These are phyloP conservation scores for Falco berigora DNA, from an alignment of 2,797 vertebrate species.

Conservation along the genomic window DNA sequence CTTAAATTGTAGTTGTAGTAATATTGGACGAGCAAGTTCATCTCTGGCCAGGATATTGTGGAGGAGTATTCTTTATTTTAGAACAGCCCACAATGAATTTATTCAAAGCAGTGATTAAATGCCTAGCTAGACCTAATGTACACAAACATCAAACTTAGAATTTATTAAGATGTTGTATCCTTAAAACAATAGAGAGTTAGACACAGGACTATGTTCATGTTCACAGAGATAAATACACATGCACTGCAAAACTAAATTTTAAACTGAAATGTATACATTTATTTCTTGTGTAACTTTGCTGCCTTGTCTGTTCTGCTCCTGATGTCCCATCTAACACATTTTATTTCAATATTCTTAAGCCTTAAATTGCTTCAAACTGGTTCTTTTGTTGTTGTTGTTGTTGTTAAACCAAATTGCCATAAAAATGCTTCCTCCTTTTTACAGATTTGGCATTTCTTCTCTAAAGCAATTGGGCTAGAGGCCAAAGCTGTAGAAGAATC, in stretches of 20 bases:
- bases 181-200: not conserved
- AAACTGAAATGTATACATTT: not conserved
- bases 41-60: not conserved
- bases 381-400: not conserved
- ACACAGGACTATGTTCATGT: not conserved
- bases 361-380: not conserved
- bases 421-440: constrained; percentile 8
- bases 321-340: not conserved
- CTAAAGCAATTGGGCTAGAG: constrained; percentile 30
- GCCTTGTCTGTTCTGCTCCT: not conserved
- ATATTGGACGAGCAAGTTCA: not conserved
- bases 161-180: not conserved
- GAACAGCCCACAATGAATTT: not conserved
- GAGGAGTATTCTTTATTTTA: not conserved
- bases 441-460: constrained; percentile 31
- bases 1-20: not conserved
- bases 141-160: not conserved
- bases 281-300: not conserved
- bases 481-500: constrained; percentile 26
- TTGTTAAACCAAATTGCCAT: constrained; percentile 28
- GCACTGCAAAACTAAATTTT: not conserved
- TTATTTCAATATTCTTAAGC: not conserved
- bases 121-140: not conserved
- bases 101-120: not conserved
- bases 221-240: not conserved